Evolutionary conservation across 1,140 invertebrate genomes (phyloP).

Genomic region (Lucilia cuprina): DNA sequence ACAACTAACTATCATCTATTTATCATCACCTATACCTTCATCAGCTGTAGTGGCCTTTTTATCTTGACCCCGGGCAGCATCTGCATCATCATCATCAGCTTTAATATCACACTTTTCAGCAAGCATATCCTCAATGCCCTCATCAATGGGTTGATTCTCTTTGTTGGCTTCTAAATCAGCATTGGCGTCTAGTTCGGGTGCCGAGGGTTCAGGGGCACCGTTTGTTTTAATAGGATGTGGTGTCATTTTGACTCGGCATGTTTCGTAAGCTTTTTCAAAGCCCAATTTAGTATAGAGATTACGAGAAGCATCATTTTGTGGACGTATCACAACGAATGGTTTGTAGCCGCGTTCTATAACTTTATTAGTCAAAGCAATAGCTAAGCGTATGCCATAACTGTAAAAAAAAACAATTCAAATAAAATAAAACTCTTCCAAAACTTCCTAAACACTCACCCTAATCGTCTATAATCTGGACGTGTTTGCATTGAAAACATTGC

Average conservation of each 20-base stretch:
- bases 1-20: slow-evolving; percentile 43
- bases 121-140: slow-evolving; percentile 62
- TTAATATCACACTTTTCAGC: slow-evolving; percentile 63
- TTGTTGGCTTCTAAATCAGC: slow-evolving; percentile 42
- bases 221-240: slow-evolving; percentile 61
- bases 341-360: slow-evolving; percentile 78
- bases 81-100: slow-evolving; percentile 60
- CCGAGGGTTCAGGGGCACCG: slow-evolving; percentile 46
- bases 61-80: slow-evolving; percentile 46
- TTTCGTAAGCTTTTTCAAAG: slow-evolving; percentile 78
- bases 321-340: slow-evolving; percentile 85
- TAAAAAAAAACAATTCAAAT: background rate
- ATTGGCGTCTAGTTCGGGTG: slow-evolving; percentile 38
- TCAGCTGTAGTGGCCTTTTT: slow-evolving; percentile 55
- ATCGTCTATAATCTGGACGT: slow-evolving; percentile 77
- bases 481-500: slow-evolving; percentile 93
- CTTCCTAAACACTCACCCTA: slow-evolving; percentile 67
- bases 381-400: slow-evolving; percentile 72
- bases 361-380: slow-evolving; percentile 71
- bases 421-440: background rate
- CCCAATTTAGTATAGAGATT: slow-evolving; percentile 81
- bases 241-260: slow-evolving; percentile 76
- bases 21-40: slow-evolving; percentile 60
- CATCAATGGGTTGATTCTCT: slow-evolving; percentile 45
- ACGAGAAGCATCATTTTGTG: slow-evolving; percentile 82